A percentile compares a stretch with the other conserved stretches of the same genome.
Evolutionary conservation across 1,140 invertebrate species (phyloP).

Genomic region (Colletes latitarsis): DNA sequence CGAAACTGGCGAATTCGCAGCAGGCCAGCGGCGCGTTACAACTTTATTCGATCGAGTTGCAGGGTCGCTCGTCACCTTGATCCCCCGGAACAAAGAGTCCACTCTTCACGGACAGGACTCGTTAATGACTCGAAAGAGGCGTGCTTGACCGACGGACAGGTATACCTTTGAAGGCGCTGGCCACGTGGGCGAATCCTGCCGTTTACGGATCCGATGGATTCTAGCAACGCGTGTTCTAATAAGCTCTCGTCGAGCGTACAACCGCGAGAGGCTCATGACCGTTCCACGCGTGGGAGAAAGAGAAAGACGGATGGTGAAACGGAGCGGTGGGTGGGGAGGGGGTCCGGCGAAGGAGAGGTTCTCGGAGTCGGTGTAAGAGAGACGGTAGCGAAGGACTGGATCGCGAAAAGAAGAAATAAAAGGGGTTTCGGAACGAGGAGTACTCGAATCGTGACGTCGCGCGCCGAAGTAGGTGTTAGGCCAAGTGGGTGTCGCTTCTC

Average conservation of each 20-base stretch:
- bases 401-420: conserved; percentile 23
- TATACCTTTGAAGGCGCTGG: conserved; percentile 61
- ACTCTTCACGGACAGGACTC: conserved; percentile 39
- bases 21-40: background rate
- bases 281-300: conserved; percentile 61
- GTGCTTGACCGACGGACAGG: conserved; percentile 48
- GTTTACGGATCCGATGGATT: conserved; percentile 62
- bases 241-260: conserved; percentile 53
- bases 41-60: conserved; percentile 9
- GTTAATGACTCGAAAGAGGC: conserved; percentile 62
- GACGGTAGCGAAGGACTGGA: background rate
- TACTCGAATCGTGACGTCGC: conserved; percentile 62
- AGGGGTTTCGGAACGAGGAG: conserved; percentile 45
- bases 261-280: conserved; percentile 53
- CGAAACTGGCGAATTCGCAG: conserved; percentile 15
- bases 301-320: conserved; percentile 29
- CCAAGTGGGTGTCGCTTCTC: conserved; percentile 71
- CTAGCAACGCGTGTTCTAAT: conserved; percentile 68
- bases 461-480: conserved; percentile 61
- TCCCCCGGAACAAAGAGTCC: conserved; percentile 52
- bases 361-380: background rate
- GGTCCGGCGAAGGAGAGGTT: background rate
- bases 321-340: background rate
- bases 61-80: conserved; percentile 25
- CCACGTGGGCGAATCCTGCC: conserved; percentile 69